phyloP scores from a whole-genome alignment of 2,797 vertebrate species.

The Manis pentadactyla region DNA sequence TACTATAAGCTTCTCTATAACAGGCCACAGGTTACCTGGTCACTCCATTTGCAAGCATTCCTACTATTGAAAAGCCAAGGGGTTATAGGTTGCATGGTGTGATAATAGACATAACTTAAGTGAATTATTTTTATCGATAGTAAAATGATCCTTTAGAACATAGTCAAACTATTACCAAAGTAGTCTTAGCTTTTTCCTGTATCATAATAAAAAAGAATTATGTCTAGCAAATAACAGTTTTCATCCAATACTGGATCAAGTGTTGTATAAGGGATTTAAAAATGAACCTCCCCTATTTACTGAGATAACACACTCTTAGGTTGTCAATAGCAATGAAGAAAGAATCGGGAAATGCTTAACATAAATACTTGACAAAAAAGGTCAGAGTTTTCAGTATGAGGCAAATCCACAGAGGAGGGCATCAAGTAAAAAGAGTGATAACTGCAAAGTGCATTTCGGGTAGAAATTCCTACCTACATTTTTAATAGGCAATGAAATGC shows the following conservation, averaged over 20 bases:
- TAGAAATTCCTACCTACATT: neutral
- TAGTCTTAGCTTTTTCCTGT: neutral
- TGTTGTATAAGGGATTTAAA: conserved; percentile 4
- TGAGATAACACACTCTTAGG: neutral
- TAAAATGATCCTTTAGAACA: conserved; percentile 2
- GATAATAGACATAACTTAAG: neutral
- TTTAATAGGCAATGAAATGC: neutral
- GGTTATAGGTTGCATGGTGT: neutral
- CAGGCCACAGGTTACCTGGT: neutral
- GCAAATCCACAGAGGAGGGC: neutral
- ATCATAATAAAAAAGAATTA: neutral
- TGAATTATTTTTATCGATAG: neutral
- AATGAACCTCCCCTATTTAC: neutral
- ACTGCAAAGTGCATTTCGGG: neutral
- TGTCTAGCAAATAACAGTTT: neutral
- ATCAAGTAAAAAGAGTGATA: neutral
- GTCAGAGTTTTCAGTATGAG: neutral
- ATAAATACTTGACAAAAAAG: neutral
- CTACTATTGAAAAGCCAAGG: neutral
- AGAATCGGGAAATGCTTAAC: neutral
- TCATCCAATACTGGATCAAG: neutral
- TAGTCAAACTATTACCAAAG: neutral
- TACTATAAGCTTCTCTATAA: neutral
- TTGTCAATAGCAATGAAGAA: neutral
- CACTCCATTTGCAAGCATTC: neutral